phyloP scores from a whole-genome alignment of 1,140 invertebrate species.

The Lethocerus indicus region DNA sequence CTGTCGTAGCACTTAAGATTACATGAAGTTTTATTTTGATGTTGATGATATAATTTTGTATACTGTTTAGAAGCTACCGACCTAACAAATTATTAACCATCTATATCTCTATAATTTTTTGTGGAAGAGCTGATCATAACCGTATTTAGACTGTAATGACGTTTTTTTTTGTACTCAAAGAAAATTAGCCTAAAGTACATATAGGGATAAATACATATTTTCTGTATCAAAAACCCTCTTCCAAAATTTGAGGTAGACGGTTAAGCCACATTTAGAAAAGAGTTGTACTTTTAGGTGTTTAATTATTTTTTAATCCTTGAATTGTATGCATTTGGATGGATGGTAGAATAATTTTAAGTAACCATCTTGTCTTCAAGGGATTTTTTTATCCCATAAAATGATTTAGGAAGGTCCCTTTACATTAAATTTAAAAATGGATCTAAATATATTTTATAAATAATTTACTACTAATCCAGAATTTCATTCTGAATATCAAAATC shows the following conservation, averaged over 20 bases:
- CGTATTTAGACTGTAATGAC: conserved; percentile 1
- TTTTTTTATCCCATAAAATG: too few species aligned
- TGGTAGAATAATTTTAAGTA: too few species aligned
- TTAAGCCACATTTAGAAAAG: conserved; percentile 15
- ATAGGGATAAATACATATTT: conserved; percentile 13
- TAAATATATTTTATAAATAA: too few species aligned
- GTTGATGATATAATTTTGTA: too few species aligned
- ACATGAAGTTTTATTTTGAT: too few species aligned
- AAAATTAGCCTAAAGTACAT: conserved; percentile 11
- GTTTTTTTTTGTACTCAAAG: conserved; percentile 12
- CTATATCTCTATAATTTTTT: conserved; percentile 5
- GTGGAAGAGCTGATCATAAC: conserved; percentile 9
- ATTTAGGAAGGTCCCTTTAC: too few species aligned
- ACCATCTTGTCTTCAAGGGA: too few species aligned
- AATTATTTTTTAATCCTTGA: conserved; percentile 9
- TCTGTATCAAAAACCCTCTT: conserved; percentile 13
- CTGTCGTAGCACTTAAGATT: too few species aligned
- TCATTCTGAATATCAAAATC: too few species aligned
- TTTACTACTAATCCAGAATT: too few species aligned
- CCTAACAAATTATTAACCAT: conserved; percentile 4
- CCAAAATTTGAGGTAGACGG: conserved; percentile 15
- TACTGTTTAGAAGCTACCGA: too few species aligned
- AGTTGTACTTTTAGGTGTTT: conserved; percentile 15
- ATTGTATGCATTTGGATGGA: conserved; percentile 7
- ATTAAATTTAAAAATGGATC: too few species aligned